Evolutionary conservation across 2,888 invertebrate genomes (phyloP).

Genomic region (Pristionchus maxplancki): DNA sequence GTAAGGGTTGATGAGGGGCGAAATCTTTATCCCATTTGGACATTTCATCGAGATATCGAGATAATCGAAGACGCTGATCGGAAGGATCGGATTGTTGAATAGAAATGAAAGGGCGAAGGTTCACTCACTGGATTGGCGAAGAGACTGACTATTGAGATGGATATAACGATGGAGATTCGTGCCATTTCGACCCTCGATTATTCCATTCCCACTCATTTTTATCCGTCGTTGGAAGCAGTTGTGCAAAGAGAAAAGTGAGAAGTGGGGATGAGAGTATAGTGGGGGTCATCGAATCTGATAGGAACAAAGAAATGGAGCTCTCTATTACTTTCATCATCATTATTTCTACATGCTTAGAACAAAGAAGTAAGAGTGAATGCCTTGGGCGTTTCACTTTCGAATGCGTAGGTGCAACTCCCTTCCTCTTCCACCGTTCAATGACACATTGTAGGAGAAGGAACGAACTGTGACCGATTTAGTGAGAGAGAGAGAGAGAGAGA

Average conservation of each 20-base stretch:
- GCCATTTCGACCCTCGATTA: not conserved
- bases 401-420: not conserved
- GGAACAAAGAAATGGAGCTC: not conserved
- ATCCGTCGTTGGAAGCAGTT: not conserved
- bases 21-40: not conserved
- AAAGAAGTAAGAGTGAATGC: not conserved
- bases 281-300: not conserved
- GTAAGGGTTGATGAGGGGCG: not conserved
- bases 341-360: not conserved
- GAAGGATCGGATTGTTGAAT: not conserved
- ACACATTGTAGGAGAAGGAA: not conserved
- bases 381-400: not conserved
- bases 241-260: not conserved
- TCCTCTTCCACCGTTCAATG: not conserved
- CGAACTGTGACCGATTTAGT: not conserved
- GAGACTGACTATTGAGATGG: not conserved
- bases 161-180: not conserved
- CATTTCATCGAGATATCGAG: constrained; percentile 14
- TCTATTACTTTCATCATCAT: not conserved
- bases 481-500: not conserved
- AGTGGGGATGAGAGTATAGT: constrained; percentile 12
- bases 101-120: not conserved
- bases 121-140: not conserved
- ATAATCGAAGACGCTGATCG: not conserved
- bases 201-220: not conserved